Evolutionary conservation across 1,140 invertebrate species (phyloP), one percentile per base, ranked within the genome.

Genomic region (Propsilocerus akamusi): DNA sequence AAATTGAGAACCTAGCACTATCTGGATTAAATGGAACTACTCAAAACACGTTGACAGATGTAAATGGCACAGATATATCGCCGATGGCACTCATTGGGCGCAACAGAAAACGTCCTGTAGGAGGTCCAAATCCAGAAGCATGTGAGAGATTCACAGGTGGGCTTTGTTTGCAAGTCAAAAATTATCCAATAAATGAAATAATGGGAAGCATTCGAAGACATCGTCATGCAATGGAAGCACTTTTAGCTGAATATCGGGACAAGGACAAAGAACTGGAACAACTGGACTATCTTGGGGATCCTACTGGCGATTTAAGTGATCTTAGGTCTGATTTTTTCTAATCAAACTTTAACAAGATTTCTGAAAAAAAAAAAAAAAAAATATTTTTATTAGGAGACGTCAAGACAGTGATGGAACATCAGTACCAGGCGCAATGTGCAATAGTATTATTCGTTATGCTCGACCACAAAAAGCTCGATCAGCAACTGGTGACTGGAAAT

Each of bases 101-200:
- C 32, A 11, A 49, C 14, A 32, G 28, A 47, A 30, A 47, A 52
- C 11, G 59, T 61, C 25, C 11, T 48, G 34, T 22, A 14, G 20
- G 52, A 57, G 24, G 6, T 55, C 12, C 12, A 25, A 28, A 25
- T 17, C 23, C 59, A 54, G 46, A 63, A 53, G 49, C 72, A 50
- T 86, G 83, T 56, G 81, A 82, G 53, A 72, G 80, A 49, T 86
- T 86, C 59, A 78, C 80, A 1, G 78, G 78, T 57, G 78, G 76
- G 5, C 71, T 89, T 52, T 89, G 84, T 63, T 68, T 87, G 25
- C 75, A 80, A 54, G 73, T 76, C 41, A 69, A 74, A 10, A 77
- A 86, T 60, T 87, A 89, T 67, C 85, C 84, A 46, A 75, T 77
- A 83, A 86, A 71, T 77, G 76, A 78, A n/a, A 89, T 89, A 56